phyloP scores from a whole-genome alignment of 1,140 invertebrate genomes.

The Drosophila ironensis region DNA sequence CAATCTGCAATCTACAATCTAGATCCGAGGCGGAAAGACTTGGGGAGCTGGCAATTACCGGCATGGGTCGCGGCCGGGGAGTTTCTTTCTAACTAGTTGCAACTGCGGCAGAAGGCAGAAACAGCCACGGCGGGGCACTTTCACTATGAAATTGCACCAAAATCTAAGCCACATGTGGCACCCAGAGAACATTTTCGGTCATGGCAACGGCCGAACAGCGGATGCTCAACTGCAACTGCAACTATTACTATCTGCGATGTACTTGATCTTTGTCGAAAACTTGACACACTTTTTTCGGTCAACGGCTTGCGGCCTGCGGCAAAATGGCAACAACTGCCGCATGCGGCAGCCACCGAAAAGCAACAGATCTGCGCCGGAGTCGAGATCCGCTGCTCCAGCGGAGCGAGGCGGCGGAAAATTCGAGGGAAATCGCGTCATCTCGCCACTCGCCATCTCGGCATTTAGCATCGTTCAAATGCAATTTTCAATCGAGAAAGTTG shows the following conservation, averaged over 20 bases:
- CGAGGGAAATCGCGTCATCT: slow-evolving; percentile 62
- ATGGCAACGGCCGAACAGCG: slow-evolving; percentile 66
- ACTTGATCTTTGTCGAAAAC: slow-evolving; percentile 74
- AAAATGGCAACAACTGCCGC: slow-evolving; percentile 43
- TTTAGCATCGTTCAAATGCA: slow-evolving; percentile 48
- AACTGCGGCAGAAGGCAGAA: background rate
- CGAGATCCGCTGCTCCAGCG: slow-evolving; percentile 17
- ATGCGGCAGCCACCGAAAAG: too few relatives aligned
- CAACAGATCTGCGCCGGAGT: too few relatives aligned
- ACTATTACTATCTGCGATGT: slow-evolving; percentile 74
- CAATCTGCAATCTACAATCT: slow-evolving; percentile 4
- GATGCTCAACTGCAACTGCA: slow-evolving; percentile 61
- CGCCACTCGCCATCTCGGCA: background rate
- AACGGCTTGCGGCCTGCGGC: slow-evolving; percentile 37
- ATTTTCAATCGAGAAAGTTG: slow-evolving; percentile 75
- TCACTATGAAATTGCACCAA: slow-evolving; percentile 57
- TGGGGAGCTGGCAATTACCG: slow-evolving; percentile 22
- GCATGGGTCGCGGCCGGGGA: background rate
- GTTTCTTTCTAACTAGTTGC: slow-evolving; percentile 41
- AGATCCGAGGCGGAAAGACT: slow-evolving; percentile 15
- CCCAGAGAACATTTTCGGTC: slow-evolving; percentile 69
- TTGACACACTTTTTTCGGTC: slow-evolving; percentile 75
- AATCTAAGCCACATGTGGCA: slow-evolving; percentile 53
- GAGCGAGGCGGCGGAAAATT: slow-evolving; percentile 60
- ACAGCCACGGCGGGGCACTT: slow-evolving; percentile 22